Evolutionary conservation across 2,113 vertebrate genomes (phyloP).

Genomic region (Diphyllodes magnificus): DNA sequence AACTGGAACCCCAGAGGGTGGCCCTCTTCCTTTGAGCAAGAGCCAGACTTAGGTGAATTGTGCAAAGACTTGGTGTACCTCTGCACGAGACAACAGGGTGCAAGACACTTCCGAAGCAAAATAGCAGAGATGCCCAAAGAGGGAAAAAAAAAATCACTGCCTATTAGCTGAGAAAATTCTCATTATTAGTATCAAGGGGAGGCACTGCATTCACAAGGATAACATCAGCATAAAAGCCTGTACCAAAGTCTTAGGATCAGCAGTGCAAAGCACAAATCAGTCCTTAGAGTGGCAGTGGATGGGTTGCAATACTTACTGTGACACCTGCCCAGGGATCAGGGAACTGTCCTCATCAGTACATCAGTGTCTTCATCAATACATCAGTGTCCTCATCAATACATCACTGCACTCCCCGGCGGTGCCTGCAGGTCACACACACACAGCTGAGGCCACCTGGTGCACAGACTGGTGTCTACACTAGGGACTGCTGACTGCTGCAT

Average conservation of each 20-base stretch:
- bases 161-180: background rate
- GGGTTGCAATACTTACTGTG: background rate
- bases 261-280: background rate
- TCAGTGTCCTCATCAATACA: background rate
- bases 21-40: background rate
- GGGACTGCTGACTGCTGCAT: background rate
- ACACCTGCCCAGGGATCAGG: constrained; percentile 12
- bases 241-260: background rate
- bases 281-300: background rate
- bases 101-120: background rate
- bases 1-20: background rate
- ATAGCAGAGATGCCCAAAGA: background rate
- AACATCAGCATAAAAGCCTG: background rate
- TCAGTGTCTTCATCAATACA: background rate
- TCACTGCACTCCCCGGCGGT: background rate
- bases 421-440: background rate
- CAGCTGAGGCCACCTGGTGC: background rate
- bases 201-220: background rate
- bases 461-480: background rate
- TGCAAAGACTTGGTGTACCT: background rate
- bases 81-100: background rate
- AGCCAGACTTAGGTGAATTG: background rate
- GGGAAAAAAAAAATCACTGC: background rate
- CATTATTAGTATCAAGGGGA: background rate
- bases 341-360: background rate